Conservation (phyloP, 1,140 invertebrate genomes). For the Drosophila arawakana region DNA sequence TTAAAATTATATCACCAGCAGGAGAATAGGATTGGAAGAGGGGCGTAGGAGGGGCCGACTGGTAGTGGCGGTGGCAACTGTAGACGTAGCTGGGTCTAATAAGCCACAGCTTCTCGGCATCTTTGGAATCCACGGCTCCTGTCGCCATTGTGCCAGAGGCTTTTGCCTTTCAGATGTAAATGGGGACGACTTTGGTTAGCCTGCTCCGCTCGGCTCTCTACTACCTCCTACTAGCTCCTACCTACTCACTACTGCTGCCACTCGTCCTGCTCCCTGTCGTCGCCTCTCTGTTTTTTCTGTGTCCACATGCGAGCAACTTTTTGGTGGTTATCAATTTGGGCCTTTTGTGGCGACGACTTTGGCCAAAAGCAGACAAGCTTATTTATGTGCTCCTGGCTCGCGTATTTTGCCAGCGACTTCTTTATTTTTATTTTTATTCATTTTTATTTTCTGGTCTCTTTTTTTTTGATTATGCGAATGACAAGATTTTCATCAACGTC, state of each 20-base stretch:
- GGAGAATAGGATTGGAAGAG: constrained; percentile 9
- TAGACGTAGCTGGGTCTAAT: constrained; percentile 55
- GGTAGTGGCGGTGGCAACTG: not conserved
- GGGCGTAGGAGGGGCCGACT: constrained; percentile 20
- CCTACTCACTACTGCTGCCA: not conserved
- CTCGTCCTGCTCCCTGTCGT: constrained; percentile 1
- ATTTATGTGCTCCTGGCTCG: constrained; percentile 71
- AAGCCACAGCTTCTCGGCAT: constrained; percentile 56
- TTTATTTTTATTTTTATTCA: constrained; percentile 10
- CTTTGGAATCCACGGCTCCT: constrained; percentile 19
- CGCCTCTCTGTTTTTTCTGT: constrained; percentile 43
- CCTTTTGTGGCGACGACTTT: constrained; percentile 57
- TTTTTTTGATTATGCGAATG: constrained; percentile 66
- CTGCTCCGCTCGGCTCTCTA: not conserved
- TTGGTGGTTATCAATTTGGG: constrained; percentile 78
- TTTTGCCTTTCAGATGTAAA: constrained; percentile 70
- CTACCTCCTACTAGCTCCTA: not conserved
- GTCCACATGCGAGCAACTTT: constrained; percentile 60
- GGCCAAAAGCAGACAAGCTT: constrained; percentile 50
- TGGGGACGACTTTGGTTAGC: constrained; percentile 61
- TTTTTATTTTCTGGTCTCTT: constrained; percentile 23
- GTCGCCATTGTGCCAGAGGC: constrained; percentile 53
- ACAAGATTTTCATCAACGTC: constrained; percentile 84
- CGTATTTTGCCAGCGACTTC: constrained; percentile 41
- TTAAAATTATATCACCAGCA: constrained; percentile 81